Base-by-base conservation (phyloP, 2,797 vertebrate genomes). In the Gambelia wislizenii region DNA sequence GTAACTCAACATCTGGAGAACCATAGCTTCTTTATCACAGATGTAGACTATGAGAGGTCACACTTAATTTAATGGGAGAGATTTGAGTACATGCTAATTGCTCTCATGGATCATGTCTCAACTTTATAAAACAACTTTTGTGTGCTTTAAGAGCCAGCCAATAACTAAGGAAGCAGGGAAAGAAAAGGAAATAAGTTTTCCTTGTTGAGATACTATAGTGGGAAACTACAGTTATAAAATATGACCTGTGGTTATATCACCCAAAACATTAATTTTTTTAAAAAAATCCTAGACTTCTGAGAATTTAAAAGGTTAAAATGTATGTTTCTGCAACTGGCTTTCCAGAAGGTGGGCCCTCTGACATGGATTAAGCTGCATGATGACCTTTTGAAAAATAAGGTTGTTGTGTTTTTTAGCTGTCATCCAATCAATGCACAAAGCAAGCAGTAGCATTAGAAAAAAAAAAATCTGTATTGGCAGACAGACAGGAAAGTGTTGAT, bases 331-430 rank as follows among this genome's bases (percentile, higher is more conserved):
- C 90, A 92, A 78, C 16, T 56, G 89, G 72, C 67, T 95, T 89
- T 95, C 92, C 89, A 95, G 92, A 94, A 92, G 93, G 91, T 22
- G 42, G 92, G 95, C 93, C 90, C 76, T 92, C 56, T 91, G 87
- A 92, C 96, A 89, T 91, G 95, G 95, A 96, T 96, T 96, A 92
- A 69, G 59, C 93, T 90, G 78, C 95, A 96, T 91, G 49, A 61
- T 97, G 96, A 97, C 96, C 96, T 97, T 97, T 97, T 91, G 92
- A 92, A 93, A 91, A 96, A 87, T 89, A 87, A 93, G 89, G 93
- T 94, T 83, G 56, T 59, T 59, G 12, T 96, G 96, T 95, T 95
- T 96, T 93, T 94, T 88, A 95, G 91, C 94, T 97, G 96, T 96
- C 96, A 96, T 86, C 94, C 91, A 87, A 39, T 95, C 95, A 96